A percentile compares a stretch with the other conserved stretches of the same genome.
phyloP scores from a whole-genome alignment of 92 coral and sea anemone species.

The Zoanthus gigantus region DNA sequence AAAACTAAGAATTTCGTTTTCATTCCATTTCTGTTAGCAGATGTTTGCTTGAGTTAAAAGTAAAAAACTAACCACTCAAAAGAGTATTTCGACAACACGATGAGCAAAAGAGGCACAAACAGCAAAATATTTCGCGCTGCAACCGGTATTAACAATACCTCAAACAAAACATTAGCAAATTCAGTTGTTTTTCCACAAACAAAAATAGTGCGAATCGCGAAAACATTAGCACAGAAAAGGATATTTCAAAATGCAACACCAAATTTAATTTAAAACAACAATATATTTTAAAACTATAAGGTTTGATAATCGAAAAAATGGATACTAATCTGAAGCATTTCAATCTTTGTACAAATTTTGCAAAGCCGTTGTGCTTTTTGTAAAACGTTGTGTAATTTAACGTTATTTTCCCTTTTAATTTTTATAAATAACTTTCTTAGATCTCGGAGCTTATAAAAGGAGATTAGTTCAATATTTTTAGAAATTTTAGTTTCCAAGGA shows the following conservation, averaged over 20 bases:
- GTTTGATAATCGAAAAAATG: no score
- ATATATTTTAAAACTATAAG: no score
- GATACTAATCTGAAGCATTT: no score
- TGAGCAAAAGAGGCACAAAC: background rate
- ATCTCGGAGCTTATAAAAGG: background rate
- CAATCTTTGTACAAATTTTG: no score
- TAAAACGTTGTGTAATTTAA: no score
- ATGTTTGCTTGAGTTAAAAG: conserved; percentile 46
- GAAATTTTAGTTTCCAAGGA: background rate
- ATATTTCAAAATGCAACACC: background rate
- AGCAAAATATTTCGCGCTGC: conserved; percentile 7
- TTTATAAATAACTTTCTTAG: no score
- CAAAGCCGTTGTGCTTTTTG: no score
- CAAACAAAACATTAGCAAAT: background rate
- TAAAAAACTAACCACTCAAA: conserved; percentile 24
- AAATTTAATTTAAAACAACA: background rate
- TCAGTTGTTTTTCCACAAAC: background rate
- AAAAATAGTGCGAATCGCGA: background rate
- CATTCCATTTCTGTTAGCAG: conserved; percentile 45
- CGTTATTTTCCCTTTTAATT: no score
- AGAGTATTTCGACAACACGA: conserved; percentile 23
- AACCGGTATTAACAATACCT: background rate
- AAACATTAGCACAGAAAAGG: background rate
- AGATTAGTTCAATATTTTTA: background rate
- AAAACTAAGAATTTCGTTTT: conserved; percentile 30